phyloP scores from a whole-genome alignment of 2,113 vertebrate species.

The Anthoscopus minutus region DNA sequence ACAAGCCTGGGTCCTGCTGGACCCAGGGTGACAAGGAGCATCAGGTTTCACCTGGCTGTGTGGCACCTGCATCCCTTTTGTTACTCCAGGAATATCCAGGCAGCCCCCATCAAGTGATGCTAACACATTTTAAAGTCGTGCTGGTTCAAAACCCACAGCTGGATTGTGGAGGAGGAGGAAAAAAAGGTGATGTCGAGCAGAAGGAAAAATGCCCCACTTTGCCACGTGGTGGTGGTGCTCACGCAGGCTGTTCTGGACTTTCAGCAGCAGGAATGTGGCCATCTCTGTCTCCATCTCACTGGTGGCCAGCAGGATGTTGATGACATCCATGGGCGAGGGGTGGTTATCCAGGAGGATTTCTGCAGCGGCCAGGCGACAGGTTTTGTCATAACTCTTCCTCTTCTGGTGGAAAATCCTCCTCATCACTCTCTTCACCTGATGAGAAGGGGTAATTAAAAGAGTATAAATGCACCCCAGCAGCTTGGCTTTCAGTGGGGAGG shows the following conservation, averaged over 20 bases:
- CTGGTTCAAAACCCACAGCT: not conserved
- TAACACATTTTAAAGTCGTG: fast-evolving
- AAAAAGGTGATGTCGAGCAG: not conserved
- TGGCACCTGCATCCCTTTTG: not conserved
- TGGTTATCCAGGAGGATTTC: slow-evolving; percentile 53
- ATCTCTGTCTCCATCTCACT: slow-evolving; percentile 7
- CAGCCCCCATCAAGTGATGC: not conserved
- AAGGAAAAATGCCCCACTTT: not conserved
- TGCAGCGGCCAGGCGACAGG: slow-evolving; percentile 41
- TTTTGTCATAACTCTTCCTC: slow-evolving; percentile 4
- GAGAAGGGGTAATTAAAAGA: not conserved
- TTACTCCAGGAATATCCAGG: not conserved
- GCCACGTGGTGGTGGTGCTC: slow-evolving; percentile 20
- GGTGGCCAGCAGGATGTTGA: slow-evolving; percentile 53
- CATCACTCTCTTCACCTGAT: slow-evolving; percentile 56
- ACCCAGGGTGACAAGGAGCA: fast-evolving
- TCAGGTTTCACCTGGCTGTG: fast-evolving
- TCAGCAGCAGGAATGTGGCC: slow-evolving; percentile 33
- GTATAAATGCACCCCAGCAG: too few species aligned
- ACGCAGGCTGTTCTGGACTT: slow-evolving; percentile 36
- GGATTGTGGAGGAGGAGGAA: not conserved
- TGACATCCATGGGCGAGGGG: slow-evolving; percentile 41
- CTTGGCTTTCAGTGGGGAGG: not conserved
- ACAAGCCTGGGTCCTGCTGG: fast-evolving
- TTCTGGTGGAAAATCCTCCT: slow-evolving; percentile 62